Conservation (phyloP, 1,140 invertebrate species). For the Megathymus violae region DNA sequence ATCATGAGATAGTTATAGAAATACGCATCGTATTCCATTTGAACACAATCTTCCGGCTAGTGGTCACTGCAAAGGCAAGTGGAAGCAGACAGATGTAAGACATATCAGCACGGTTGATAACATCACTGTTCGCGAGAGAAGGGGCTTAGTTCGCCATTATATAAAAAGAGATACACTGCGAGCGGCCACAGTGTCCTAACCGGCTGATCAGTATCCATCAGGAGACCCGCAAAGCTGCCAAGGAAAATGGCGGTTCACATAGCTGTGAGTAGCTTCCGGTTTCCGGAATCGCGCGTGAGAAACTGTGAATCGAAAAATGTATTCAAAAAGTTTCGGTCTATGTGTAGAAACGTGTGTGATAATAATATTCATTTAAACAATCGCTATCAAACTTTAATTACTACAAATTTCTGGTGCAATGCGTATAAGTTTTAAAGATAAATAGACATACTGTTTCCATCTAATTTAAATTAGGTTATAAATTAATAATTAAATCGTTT, state of each 20-base stretch:
- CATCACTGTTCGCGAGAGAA: constrained; percentile 8
- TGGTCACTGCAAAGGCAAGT: constrained; percentile 1
- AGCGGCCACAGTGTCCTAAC: constrained; percentile 17
- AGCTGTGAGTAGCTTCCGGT: constrained; percentile 23
- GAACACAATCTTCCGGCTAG: neutral
- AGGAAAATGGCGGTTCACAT: constrained; percentile 19
- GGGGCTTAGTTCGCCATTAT: constrained; percentile 23
- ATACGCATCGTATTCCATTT: neutral
- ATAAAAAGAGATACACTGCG: constrained; percentile 22
- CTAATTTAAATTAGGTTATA: too few species aligned
- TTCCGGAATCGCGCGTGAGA: constrained; percentile 10
- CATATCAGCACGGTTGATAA: constrained; percentile 10
- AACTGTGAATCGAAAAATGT: constrained; percentile 16
- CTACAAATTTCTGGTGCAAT: too few species aligned
- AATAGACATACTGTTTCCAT: too few species aligned
- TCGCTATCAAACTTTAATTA: neutral
- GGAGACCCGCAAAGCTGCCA: constrained; percentile 24
- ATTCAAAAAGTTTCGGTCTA: constrained; percentile 7
- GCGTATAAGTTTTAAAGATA: too few species aligned
- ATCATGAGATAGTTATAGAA: neutral
- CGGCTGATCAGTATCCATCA: constrained; percentile 21
- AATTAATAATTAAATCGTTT: too few species aligned
- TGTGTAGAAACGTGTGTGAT: neutral
- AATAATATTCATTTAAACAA: neutral
- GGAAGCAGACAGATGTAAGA: neutral